Conservation (phyloP, 2,888 invertebrate species). For the Microchrysa polita region DNA sequence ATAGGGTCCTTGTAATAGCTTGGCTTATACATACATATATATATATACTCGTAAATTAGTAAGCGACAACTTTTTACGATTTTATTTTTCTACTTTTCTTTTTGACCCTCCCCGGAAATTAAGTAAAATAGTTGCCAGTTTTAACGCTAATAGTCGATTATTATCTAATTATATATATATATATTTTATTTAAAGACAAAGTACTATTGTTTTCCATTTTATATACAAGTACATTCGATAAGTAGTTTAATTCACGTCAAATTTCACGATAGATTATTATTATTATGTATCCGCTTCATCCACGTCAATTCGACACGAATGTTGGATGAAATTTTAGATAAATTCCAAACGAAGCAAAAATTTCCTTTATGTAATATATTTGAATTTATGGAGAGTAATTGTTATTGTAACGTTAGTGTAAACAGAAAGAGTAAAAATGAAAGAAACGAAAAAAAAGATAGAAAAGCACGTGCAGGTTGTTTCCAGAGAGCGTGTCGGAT, state of each 20-base stretch:
- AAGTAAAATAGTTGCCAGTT: slow-evolving; percentile 5
- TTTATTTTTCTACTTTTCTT: slow-evolving; percentile 6
- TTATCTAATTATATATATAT: slow-evolving; percentile 6
- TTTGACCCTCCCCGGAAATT: neutral
- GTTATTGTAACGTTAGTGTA: neutral
- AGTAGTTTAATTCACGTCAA: slow-evolving; percentile 10
- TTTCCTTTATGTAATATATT: slow-evolving; percentile 21
- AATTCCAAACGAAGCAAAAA: neutral
- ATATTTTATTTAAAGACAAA: slow-evolving; percentile 19
- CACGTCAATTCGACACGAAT: neutral
- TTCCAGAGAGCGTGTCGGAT: slow-evolving; percentile 35
- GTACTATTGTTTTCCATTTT: slow-evolving; percentile 35
- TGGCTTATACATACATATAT: too few relatives aligned
- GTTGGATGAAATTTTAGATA: neutral
- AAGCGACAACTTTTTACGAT: neutral
- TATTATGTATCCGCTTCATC: neutral
- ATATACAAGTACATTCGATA: slow-evolving; percentile 23
- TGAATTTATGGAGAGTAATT: slow-evolving; percentile 5
- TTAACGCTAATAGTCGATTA: neutral
- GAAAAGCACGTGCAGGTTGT: slow-evolving; percentile 21
- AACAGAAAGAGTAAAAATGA: too few relatives aligned
- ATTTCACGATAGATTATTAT: slow-evolving; percentile 26
- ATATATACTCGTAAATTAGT: too few relatives aligned
- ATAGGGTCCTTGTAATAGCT: too few relatives aligned
- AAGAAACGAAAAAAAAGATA: slow-evolving; percentile 3